phyloP scores from a whole-genome alignment of 1,140 invertebrate species.

The Arctopsyche grandis region DNA sequence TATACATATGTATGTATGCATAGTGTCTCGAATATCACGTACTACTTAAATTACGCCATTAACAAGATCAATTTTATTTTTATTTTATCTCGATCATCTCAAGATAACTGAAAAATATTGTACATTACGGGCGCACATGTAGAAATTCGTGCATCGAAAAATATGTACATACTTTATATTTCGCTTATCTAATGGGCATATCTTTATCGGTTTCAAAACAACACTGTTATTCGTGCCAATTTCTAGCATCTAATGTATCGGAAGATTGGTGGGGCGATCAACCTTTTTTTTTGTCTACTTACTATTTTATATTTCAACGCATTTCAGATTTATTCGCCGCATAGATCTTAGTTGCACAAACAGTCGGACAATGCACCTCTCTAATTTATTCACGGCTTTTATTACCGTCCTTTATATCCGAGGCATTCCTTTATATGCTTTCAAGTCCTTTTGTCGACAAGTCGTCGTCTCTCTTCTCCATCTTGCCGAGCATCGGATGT shows the following conservation, averaged over 20 bases:
- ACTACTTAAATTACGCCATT: too few relatives aligned
- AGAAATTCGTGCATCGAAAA: constrained; percentile 8
- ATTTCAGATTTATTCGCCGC: background rate
- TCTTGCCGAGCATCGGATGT: background rate
- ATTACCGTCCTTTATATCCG: constrained; percentile 17
- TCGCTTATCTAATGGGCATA: background rate
- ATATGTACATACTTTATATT: constrained; percentile 9
- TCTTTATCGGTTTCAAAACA: constrained; percentile 4
- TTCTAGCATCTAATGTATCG: background rate
- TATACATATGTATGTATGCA: too few relatives aligned
- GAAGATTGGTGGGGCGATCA: background rate
- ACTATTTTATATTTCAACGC: background rate
- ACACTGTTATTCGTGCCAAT: background rate
- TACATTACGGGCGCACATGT: too few relatives aligned
- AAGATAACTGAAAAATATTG: too few relatives aligned
- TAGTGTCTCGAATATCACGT: too few relatives aligned
- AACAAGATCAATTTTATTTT: too few relatives aligned
- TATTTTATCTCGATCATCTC: too few relatives aligned
- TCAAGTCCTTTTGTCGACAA: background rate
- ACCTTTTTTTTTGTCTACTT: background rate
- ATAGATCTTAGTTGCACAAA: too few relatives aligned
- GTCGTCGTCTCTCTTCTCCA: background rate
- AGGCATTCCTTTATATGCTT: background rate
- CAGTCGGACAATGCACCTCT: background rate
- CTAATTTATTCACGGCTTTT: constrained; percentile 18